Percentiles rank a stretch among this genome's conserved stretches.
Conservation (phyloP, 2,113 vertebrate species). For the Hystrix brachyura region DNA sequence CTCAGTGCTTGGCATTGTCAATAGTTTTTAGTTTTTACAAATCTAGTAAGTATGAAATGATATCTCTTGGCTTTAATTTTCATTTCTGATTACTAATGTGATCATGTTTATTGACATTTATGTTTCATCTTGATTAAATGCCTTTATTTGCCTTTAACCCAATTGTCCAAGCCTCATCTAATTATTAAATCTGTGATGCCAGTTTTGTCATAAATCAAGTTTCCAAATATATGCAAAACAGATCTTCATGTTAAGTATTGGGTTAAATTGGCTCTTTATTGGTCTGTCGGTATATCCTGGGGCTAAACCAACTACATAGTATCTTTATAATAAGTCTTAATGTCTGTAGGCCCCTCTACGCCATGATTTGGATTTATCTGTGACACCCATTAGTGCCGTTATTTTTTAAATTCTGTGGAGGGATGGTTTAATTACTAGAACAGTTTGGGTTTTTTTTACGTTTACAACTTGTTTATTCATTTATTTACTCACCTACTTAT, state of each 20-base stretch:
- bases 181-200: not conserved
- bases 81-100: not conserved
- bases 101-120: not conserved
- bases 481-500: not conserved
- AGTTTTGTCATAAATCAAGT: not conserved
- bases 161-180: not conserved
- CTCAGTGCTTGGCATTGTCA: not conserved
- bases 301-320: not conserved
- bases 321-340: not conserved
- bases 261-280: not conserved
- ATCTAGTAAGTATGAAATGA: not conserved
- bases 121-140: not conserved
- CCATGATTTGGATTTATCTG: not conserved
- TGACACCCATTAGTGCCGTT: not conserved
- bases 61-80: slow-evolving; percentile 21
- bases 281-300: not conserved
- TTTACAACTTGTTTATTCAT: not conserved
- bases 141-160: not conserved
- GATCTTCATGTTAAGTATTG: not conserved
- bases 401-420: not conserved
- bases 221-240: not conserved
- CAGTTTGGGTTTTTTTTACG: not conserved
- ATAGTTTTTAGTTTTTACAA: not conserved
- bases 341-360: not conserved
- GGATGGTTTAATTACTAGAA: not conserved